phyloP scores from a whole-genome alignment of 2,797 vertebrate genomes.

The Bradypus variegatus region DNA sequence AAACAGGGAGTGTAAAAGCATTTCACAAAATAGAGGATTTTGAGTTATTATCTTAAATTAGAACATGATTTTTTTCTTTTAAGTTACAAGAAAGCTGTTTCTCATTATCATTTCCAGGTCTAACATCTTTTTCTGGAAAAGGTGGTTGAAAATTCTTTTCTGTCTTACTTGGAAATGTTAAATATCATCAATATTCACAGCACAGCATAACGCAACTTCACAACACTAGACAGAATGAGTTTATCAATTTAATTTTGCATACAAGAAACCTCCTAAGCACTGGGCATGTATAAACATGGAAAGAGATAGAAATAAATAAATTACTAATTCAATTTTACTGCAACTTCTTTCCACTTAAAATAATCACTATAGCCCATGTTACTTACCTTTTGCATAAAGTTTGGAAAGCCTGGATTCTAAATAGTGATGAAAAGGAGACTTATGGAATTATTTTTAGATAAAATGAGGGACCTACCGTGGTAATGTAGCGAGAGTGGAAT shows the following conservation, averaged over 20 bases:
- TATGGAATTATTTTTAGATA: background rate
- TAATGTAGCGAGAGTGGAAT: conserved; percentile 99
- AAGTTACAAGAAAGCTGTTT: conserved; percentile 21
- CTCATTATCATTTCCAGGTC: conserved; percentile 11
- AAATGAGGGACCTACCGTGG: conserved; percentile 80
- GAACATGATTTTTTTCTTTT: background rate
- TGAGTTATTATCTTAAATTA: conserved; percentile 13
- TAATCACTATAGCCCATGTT: conserved; percentile 1
- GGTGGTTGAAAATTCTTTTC: conserved; percentile 34
- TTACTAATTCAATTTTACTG: conserved; percentile 2
- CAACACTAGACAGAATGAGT: background rate
- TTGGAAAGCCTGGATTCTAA: background rate
- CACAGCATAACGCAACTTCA: conserved; percentile 2
- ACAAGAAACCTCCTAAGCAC: background rate
- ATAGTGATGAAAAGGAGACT: background rate
- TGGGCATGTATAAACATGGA: background rate
- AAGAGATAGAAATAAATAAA: background rate
- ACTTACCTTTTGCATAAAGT: conserved; percentile 22
- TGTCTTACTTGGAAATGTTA: conserved; percentile 35
- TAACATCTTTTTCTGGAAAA: conserved; percentile 27
- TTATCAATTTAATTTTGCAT: conserved; percentile 30
- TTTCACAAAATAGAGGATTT: background rate
- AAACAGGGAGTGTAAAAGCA: background rate
- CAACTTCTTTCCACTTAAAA: conserved; percentile 32
- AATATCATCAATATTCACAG: conserved; percentile 21